These are phyloP conservation scores for Takifugu bimaculatus DNA, from an alignment of 2,113 vertebrate species.

Conservation along the genomic window DNA sequence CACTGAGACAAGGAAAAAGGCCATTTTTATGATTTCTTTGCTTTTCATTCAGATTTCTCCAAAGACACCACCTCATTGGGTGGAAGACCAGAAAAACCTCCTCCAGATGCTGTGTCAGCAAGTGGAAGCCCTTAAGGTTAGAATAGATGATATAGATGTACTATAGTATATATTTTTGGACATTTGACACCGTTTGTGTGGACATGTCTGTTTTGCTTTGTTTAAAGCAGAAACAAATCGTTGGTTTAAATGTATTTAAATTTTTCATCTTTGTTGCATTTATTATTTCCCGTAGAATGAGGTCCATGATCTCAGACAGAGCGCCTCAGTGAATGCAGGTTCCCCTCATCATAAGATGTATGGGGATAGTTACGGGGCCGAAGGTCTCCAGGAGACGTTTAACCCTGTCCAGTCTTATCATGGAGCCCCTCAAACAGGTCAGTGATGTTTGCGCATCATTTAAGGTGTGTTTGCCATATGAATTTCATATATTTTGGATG, in stretches of 20 bases:
- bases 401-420: slow-evolving; percentile 85
- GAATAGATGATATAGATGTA: not conserved
- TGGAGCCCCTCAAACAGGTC: slow-evolving; percentile 89
- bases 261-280: not conserved
- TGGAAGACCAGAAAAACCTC: slow-evolving; percentile 90
- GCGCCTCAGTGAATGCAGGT: slow-evolving; percentile 69
- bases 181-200: no score
- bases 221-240: no score
- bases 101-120: slow-evolving; percentile 93
- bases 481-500: not conserved
- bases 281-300: slow-evolving; percentile 80
- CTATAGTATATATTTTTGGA: no score
- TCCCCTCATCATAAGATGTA: slow-evolving; percentile 83
- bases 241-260: no score
- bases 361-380: slow-evolving; percentile 81
- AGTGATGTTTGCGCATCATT: not conserved
- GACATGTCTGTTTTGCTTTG: no score
- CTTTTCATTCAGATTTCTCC: slow-evolving; percentile 82
- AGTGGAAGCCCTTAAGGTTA: slow-evolving; percentile 94
- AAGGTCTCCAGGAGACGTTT: slow-evolving; percentile 82
- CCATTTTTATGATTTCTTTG: no score
- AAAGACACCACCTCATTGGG: slow-evolving; percentile 91
- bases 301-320: slow-evolving; percentile 89
- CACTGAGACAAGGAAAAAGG: not conserved
- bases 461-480: not conserved